phyloP scores from a whole-genome alignment of 2,888 invertebrate genomes.

The Ephialtes manifestator region DNA sequence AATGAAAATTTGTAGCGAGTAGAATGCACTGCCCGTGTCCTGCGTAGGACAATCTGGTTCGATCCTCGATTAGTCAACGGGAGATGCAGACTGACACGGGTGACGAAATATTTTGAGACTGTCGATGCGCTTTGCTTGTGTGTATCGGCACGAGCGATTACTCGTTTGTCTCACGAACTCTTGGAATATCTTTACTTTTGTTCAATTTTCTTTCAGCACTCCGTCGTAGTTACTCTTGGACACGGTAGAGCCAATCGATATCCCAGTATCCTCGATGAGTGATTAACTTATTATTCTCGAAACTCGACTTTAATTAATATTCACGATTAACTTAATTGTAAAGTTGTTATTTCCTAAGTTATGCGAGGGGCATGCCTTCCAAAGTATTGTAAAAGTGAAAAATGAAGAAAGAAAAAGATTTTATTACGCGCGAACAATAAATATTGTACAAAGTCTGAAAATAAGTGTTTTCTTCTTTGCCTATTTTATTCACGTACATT shows the following conservation, averaged over 20 bases:
- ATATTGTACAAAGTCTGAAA: conserved; percentile 77
- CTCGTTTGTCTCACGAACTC: background rate
- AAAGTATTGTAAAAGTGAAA: conserved; percentile 79
- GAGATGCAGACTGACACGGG: conserved; percentile 58
- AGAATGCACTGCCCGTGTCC: conserved; percentile 73
- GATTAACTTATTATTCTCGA: conserved; percentile 73
- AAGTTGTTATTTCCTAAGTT: conserved; percentile 77
- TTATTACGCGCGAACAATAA: conserved; percentile 79
- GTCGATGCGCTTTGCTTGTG: background rate
- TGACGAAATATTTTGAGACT: conserved; percentile 35
- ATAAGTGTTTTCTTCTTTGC: background rate
- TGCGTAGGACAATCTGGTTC: conserved; percentile 69
- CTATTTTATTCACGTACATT: background rate
- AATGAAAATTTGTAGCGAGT: conserved; percentile 55
- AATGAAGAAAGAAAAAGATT: conserved; percentile 70
- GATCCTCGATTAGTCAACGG: conserved; percentile 67
- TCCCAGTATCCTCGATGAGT: conserved; percentile 66
- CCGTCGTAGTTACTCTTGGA: conserved; percentile 45
- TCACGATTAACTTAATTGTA: conserved; percentile 72
- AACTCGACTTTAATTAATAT: conserved; percentile 69
- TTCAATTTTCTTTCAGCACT: conserved; percentile 57
- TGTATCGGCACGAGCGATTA: conserved; percentile 15
- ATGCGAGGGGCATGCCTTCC: conserved; percentile 70
- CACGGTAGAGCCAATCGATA: conserved; percentile 42
- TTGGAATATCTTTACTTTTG: conserved; percentile 17